These are phyloP conservation scores for Cochlearius cochlearius DNA, from an alignment of 2,113 vertebrate species.

Conservation along the genomic window DNA sequence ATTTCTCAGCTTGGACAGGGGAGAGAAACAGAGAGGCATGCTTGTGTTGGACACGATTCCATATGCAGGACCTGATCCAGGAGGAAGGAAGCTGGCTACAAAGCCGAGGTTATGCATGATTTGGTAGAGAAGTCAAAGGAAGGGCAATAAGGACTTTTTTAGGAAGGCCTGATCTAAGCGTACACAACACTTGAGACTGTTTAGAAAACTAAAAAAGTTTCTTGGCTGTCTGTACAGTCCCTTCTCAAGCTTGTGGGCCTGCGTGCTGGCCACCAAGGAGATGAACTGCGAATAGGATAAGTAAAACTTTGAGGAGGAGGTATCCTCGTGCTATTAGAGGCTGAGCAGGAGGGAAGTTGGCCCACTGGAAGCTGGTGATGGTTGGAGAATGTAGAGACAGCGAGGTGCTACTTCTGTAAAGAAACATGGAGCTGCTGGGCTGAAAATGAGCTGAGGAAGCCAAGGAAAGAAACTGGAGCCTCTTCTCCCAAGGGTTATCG, in stretches of 20 bases:
- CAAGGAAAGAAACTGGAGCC: background rate
- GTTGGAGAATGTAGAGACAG: background rate
- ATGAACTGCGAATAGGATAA: accelerated
- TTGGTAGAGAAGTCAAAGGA: background rate
- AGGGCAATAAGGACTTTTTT: background rate
- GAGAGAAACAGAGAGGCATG: background rate
- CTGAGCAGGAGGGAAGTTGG: background rate
- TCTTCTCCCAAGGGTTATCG: background rate
- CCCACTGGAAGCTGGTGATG: background rate
- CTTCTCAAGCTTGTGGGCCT: background rate
- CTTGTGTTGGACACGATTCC: background rate
- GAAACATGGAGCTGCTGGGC: background rate
- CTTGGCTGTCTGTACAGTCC: background rate
- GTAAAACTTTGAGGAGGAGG: background rate
- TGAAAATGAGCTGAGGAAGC: background rate
- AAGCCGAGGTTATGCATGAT: background rate
- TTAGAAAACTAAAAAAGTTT: background rate
- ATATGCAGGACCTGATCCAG: background rate
- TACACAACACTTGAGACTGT: background rate
- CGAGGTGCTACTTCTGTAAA: background rate
- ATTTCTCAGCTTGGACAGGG: background rate
- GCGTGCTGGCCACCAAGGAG: background rate
- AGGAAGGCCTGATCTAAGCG: background rate
- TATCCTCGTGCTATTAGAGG: background rate
- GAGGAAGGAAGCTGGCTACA: background rate